A percentile compares a stretch with the other conserved stretches of the same genome.
Evolutionary conservation across 2,888 invertebrate genomes (phyloP).

Genomic region (Oscheius myriophilus): DNA sequence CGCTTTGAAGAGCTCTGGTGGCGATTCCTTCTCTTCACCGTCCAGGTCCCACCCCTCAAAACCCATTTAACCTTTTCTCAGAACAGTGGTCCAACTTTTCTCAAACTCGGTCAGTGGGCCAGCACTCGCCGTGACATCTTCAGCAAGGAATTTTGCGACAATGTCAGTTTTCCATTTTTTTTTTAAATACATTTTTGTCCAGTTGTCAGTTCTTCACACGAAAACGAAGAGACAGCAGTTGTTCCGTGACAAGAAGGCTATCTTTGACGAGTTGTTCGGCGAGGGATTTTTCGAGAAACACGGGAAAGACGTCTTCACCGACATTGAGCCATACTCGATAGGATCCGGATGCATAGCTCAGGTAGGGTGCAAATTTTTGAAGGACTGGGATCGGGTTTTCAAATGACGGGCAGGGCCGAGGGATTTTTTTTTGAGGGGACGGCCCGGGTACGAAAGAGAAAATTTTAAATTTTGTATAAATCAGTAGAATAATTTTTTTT

Average conservation of each 20-base stretch:
- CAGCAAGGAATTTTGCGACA: conserved; percentile 72
- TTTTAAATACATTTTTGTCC: conserved; percentile 23
- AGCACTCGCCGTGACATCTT: conserved; percentile 74
- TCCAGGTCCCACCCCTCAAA: conserved; percentile 5
- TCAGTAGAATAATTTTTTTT: too few species aligned
- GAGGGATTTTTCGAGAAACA: conserved; percentile 65
- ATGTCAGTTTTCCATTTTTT: conserved; percentile 31
- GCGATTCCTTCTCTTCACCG: conserved; percentile 39
- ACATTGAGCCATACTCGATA: conserved; percentile 72
- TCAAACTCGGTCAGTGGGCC: conserved; percentile 75
- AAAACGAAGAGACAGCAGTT: conserved; percentile 52
- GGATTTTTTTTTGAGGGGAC: too few species aligned
- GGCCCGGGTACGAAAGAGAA: too few species aligned
- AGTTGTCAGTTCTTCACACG: conserved; percentile 59
- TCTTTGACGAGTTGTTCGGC: conserved; percentile 51
- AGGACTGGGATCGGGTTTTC: too few species aligned
- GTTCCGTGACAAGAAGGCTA: conserved; percentile 50
- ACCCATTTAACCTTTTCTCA: conserved; percentile 2
- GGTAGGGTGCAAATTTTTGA: too few species aligned
- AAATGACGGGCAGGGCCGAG: too few species aligned
- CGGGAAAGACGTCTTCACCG: conserved; percentile 67
- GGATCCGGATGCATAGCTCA: conserved; percentile 76
- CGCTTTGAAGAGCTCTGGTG: conserved; percentile 48
- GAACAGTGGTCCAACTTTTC: conserved; percentile 73
- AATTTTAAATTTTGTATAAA: too few species aligned